A percentile compares a stretch with the other conserved stretches of the same genome.
phyloP scores from a whole-genome alignment of 2,113 vertebrate species.

The Zosterops borbonicus region DNA sequence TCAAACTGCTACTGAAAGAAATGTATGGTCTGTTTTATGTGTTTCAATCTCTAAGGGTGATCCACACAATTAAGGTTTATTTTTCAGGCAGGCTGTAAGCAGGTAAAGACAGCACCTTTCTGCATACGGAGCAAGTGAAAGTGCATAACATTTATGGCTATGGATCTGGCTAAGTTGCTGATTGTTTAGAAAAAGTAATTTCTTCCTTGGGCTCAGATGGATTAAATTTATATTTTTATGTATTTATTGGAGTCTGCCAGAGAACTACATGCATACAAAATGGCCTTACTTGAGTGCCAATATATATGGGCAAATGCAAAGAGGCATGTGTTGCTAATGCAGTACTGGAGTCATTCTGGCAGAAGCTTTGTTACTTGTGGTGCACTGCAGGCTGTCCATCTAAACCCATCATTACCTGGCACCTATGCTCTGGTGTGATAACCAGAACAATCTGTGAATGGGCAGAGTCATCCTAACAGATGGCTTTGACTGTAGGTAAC shows the following conservation, averaged over 20 bases:
- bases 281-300: background rate
- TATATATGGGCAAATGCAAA: constrained; percentile 13
- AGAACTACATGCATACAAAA: background rate
- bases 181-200: background rate
- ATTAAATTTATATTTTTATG: constrained; percentile 15
- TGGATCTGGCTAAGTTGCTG: background rate
- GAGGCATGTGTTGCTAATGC: background rate
- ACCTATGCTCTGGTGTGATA: constrained; percentile 43
- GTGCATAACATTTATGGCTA: background rate
- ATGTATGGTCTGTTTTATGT: background rate
- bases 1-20: background rate
- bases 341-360: constrained; percentile 12
- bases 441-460: constrained; percentile 47
- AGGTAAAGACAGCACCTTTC: background rate
- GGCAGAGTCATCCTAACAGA: constrained; percentile 67
- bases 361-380: constrained; percentile 24
- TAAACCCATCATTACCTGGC: constrained; percentile 68
- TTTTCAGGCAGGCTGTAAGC: background rate
- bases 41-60: constrained; percentile 10
- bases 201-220: background rate
- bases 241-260: background rate
- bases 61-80: background rate
- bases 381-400: constrained; percentile 42
- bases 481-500: constrained; percentile 50
- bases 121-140: background rate